Evolutionary conservation across 1,140 invertebrate species (phyloP).

Genomic region (Aphelenchoides avenae): DNA sequence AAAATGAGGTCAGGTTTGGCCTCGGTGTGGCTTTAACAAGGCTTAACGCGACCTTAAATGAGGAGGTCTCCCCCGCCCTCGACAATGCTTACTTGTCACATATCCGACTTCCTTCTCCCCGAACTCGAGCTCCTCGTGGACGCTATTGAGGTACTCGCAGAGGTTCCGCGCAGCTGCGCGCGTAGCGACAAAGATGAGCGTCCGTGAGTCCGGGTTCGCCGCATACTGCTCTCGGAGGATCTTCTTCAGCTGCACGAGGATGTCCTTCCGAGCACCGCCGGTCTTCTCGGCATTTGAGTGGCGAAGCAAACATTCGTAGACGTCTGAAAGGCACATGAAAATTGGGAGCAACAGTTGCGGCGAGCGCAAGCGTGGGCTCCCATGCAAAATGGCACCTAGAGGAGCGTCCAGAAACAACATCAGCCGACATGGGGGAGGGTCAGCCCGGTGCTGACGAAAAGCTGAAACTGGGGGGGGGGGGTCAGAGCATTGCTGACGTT

Average conservation of each 20-base stretch:
- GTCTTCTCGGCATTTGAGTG: neutral
- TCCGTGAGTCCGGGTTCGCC: conserved; percentile 15
- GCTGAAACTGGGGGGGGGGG: no score
- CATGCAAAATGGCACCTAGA: neutral
- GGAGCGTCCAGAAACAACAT: no score
- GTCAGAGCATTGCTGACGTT: no score
- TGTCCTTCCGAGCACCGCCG: conserved; percentile 8
- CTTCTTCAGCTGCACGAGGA: conserved; percentile 1
- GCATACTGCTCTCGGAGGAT: conserved; percentile 21
- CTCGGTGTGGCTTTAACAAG: no score
- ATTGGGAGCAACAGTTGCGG: neutral
- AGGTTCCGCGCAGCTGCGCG: conserved; percentile 6
- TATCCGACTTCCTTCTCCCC: conserved; percentile 3
- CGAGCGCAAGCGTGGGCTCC: neutral
- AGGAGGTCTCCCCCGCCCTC: no score
- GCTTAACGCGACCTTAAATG: no score
- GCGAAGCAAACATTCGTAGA: neutral
- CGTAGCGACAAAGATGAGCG: conserved; percentile 21
- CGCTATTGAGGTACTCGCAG: conserved; percentile 12
- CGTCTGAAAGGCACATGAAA: neutral
- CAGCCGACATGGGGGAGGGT: no score
- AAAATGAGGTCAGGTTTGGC: no score
- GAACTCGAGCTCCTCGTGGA: neutral
- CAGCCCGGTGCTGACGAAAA: no score
- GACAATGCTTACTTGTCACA: no score